Conservation (phyloP, 2,888 invertebrate genomes). For the Agrypnus murinus region DNA sequence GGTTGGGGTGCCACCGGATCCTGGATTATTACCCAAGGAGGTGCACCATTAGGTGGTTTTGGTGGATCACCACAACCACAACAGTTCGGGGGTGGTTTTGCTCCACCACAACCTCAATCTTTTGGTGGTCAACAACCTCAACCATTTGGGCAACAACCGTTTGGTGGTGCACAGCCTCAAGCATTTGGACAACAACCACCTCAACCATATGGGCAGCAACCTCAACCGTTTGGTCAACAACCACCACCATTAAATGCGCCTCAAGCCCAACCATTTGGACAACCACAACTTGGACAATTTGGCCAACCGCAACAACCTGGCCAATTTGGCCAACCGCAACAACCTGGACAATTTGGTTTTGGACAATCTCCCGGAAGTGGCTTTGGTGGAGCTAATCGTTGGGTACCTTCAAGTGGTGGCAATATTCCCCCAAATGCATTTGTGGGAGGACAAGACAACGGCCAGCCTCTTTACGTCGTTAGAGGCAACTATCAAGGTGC, state of each 20-base stretch:
- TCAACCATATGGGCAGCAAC: constrained; percentile 3
- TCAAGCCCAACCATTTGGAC: neutral
- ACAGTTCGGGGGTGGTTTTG: constrained; percentile 9
- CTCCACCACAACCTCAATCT: constrained; percentile 5
- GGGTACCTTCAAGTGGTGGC: constrained; percentile 80
- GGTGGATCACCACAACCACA: constrained; percentile 14
- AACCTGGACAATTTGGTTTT: constrained; percentile 22
- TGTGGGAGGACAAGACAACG: constrained; percentile 77
- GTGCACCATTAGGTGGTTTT: constrained; percentile 48
- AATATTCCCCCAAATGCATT: constrained; percentile 84
- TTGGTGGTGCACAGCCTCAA: neutral
- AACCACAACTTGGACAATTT: constrained; percentile 1
- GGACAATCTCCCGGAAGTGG: constrained; percentile 27
- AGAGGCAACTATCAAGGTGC: constrained; percentile 82
- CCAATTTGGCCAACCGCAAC: neutral
- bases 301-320: constrained; percentile 12
- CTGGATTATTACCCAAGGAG: constrained; percentile 81
- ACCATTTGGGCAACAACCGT: constrained; percentile 8
- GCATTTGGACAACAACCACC: constrained; percentile 5
- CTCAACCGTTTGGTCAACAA: neutral
- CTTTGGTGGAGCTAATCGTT: constrained; percentile 66
- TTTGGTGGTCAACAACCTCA: constrained; percentile 2
- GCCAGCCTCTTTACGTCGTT: constrained; percentile 80
- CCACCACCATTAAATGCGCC: neutral
- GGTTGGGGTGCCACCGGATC: constrained; percentile 90